Percentiles rank a stretch among this genome's conserved stretches.
phyloP scores from a whole-genome alignment of 2,113 vertebrate species.

The Andinoacara biseriatus region DNA sequence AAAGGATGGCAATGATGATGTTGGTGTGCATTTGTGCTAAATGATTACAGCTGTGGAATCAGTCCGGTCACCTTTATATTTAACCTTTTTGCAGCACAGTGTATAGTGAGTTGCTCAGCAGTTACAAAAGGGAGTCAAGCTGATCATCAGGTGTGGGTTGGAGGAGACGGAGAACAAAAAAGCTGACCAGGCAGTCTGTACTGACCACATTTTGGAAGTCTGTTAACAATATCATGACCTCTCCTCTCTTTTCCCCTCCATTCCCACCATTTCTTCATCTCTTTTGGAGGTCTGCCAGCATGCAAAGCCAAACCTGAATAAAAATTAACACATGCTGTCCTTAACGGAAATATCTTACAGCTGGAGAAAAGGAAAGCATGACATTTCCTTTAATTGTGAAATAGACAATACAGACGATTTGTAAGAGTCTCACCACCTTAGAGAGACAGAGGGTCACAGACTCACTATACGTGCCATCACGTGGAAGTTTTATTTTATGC shows the following conservation, averaged over 20 bases:
- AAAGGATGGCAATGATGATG: conserved; percentile 28
- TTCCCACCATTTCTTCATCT: conserved; percentile 18
- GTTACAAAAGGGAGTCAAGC: neutral
- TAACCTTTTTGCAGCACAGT: neutral
- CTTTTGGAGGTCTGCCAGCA: conserved; percentile 14
- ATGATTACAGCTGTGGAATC: conserved; percentile 1
- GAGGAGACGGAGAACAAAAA: conserved; percentile 36
- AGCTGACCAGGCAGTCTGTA: conserved; percentile 53
- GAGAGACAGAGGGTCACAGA: neutral
- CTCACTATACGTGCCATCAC: neutral
- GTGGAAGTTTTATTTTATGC: neutral
- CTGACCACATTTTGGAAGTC: conserved; percentile 43
- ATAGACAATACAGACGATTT: neutral
- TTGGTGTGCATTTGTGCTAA: conserved; percentile 11
- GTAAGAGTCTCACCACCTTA: neutral
- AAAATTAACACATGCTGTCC: conserved; percentile 3
- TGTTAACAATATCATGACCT: conserved; percentile 38
- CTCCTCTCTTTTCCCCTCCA: neutral
- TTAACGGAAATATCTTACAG: conserved; percentile 2
- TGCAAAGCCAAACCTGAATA: neutral
- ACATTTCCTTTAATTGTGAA: neutral
- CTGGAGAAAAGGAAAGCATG: neutral
- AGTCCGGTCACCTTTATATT: conserved; percentile 8
- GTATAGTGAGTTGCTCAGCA: conserved; percentile 12
- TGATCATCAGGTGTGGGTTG: conserved; percentile 42